Evolutionary conservation across 1,140 invertebrate species (phyloP), one percentile per base, ranked within the genome.

Genomic region (Schlechtendalia chinensis): DNA sequence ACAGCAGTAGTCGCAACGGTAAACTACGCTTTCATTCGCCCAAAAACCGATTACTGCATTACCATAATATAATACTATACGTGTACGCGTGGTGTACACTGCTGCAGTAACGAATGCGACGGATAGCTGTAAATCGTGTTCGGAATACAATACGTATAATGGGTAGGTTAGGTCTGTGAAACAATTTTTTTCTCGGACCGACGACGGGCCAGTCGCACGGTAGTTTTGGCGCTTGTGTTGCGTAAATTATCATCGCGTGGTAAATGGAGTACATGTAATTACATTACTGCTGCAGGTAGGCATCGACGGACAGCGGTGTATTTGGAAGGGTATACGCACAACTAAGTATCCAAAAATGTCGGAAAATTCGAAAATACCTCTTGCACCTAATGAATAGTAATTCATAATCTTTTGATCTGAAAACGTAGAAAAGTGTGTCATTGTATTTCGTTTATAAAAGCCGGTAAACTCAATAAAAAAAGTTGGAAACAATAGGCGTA

Each of bases 41-140:
- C 17, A 72, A 72, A 39, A 71, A 72, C 22, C 17, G 27, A 72
- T 54, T 72, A 72, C 27, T 8, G 47, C 10, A 54, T 29, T 72
- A 72, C 24, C 47, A 72, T 72, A n/a, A 72, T 54, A 72, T 54
- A n/a, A 53, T 54, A 54, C 11, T 50, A 50, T 50, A 50, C 8
- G 8, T 50, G 12, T 50, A 50, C 27, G 0, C 24, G 10, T 1
- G 6, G 10, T 54, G 24, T 29, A 5, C 14, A 19, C 14, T 19
- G 29, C 22, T 4, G 32, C 32, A 39, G 32, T 39, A 4, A 39
- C 32, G 32, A 39, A n/a, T 19, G 39, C 17, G 5, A 6, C 47
- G 19, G n/a, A 72, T 54, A 32, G 47, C 50, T 54, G 27, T 72
- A 72, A 54, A 72, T 14, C 17, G 24, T 53, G 16, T 71, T 71